Conservation (phyloP, 2,113 vertebrate genomes). For the Calidris pugnax region DNA sequence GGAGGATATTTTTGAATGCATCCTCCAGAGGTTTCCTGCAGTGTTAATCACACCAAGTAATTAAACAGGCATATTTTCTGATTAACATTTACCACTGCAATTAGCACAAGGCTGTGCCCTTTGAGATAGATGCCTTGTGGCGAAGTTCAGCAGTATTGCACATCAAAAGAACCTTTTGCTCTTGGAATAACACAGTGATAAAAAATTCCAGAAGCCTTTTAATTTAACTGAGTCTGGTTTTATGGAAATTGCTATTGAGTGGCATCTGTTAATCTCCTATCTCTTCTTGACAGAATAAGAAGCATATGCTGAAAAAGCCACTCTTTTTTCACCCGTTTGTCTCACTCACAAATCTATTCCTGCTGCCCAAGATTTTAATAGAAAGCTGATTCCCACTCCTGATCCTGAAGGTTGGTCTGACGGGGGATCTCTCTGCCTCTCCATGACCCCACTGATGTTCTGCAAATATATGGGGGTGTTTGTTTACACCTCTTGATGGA, state of each 20-base stretch:
- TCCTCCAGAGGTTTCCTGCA: constrained; percentile 42
- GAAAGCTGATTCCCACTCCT: not conserved
- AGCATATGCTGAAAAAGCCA: not conserved
- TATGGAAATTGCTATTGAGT: not conserved
- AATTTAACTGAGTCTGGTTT: constrained; percentile 25
- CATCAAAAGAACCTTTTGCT: constrained; percentile 49
- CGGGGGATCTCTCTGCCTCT: not conserved
- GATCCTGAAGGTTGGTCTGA: not conserved
- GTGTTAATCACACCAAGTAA: constrained; percentile 63
- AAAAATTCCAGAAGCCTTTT: constrained; percentile 17
- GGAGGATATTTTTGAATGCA: constrained; percentile 16
- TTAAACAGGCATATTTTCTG: constrained; percentile 65
- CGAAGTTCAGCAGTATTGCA: constrained; percentile 11
- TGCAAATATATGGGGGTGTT: not conserved
- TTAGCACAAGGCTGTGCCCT: constrained; percentile 35
- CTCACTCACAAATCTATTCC: not conserved
- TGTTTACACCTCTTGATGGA: not conserved
- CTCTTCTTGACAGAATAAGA: not conserved
- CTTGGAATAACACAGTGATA: not conserved
- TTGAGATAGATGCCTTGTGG: constrained; percentile 28
- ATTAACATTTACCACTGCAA: constrained; percentile 59
- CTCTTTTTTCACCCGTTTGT: not conserved
- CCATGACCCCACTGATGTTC: not conserved
- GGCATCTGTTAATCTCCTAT: not conserved
- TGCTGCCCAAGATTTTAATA: not conserved